Evolutionary conservation across 2,113 vertebrate species (phyloP).

Genomic region (Gadus macrocephalus): DNA sequence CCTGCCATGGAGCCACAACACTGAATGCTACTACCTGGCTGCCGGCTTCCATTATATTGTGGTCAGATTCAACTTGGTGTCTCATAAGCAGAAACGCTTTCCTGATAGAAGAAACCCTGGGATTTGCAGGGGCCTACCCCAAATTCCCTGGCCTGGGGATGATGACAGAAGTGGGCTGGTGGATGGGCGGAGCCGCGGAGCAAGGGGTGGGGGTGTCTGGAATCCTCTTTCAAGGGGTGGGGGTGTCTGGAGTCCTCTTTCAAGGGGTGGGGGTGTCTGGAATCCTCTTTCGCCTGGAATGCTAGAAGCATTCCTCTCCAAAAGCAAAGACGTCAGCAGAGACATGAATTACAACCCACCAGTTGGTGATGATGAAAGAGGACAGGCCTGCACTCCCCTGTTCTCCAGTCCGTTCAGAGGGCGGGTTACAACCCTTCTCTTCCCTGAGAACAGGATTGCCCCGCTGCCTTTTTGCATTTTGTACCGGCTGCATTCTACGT

Average conservation of each 20-base stretch:
- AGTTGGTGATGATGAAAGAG: neutral
- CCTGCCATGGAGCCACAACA: neutral
- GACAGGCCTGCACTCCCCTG: neutral
- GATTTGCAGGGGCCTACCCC: neutral
- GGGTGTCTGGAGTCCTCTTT: slow-evolving; percentile 48
- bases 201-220: slow-evolving; percentile 37
- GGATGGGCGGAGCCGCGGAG: slow-evolving; percentile 11
- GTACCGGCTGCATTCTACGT: no score
- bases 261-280: slow-evolving; percentile 32
- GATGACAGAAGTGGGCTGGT: no score
- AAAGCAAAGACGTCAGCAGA: slow-evolving; percentile 53
- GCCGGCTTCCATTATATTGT: no score
- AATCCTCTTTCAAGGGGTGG: slow-evolving; percentile 30
- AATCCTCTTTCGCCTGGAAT: slow-evolving; percentile 56
- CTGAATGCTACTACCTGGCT: no score
- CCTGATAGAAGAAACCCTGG: neutral
- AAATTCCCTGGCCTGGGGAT: neutral
- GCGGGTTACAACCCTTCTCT: no score
- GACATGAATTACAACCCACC: slow-evolving; percentile 53
- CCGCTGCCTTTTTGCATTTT: no score
- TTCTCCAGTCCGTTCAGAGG: no score
- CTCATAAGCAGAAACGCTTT: no score
- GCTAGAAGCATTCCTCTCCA: slow-evolving; percentile 50
- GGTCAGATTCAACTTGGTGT: no score
- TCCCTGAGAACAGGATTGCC: no score